Evolutionary conservation across 2,888 invertebrate species (phyloP), one percentile per base, ranked within the genome.

Genomic region (Drosophila flavopinicola): DNA sequence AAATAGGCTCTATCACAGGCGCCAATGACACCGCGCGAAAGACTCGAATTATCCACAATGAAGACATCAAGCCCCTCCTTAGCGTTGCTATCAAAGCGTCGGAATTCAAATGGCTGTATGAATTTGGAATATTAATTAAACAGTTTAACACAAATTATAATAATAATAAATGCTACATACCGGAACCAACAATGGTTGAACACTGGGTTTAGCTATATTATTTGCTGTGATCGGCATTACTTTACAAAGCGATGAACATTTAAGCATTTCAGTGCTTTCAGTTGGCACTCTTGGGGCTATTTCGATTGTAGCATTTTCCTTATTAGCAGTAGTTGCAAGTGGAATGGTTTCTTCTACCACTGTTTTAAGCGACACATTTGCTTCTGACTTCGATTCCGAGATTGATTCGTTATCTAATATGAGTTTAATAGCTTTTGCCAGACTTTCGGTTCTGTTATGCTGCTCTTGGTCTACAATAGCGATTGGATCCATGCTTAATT

Each of bases 11-110:
- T 58, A 23, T 84, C 68, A 9, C 77, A 60, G 3, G 68, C 82
- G 1, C 80, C 78, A 53, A 79, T 33, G 10, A 84, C 58, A 1
- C 85, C 79, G 1, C 64, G 56, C 1, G 32, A 25, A 6, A 77
- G 15, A 27, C 44, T 58, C 0, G 65, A 9, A 20, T 58, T 77
- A 7, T 84, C 72, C 20, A 80, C 85, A 54, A 79, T 38, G 15
- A 47, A 57, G 2, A 66, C 33, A 23, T 79, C 58, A 0, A 79
- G 27, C 0, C 80, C 78, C 0, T 44, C 38, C 1, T 6, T 20
- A 5, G 2, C 10, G 2, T 35, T 38, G 10, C 7, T 30, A 4
- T 3, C 23, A 1, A 79, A 15, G 0, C 49, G 68, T 5, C 13
- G 52, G 6, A 39, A 13, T 24, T 68, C 44, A 9, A 84, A 79